phyloP scores from a whole-genome alignment of 2,888 invertebrate genomes.

The Lutraria lutraria region DNA sequence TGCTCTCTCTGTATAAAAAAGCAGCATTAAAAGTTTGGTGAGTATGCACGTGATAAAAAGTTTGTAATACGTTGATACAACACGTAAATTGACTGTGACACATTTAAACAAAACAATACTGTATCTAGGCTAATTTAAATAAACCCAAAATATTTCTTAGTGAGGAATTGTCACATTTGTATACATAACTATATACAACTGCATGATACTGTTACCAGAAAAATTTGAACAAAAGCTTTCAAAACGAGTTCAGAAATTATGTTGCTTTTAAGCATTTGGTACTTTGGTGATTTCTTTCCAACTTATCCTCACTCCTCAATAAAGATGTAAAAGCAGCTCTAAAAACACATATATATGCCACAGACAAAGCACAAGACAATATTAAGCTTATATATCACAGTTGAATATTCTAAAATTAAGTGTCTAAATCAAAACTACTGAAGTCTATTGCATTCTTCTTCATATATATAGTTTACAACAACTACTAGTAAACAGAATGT shows the following conservation, averaged over 20 bases:
- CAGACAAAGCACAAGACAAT: slow-evolving; percentile 15
- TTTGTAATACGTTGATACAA: slow-evolving; percentile 29
- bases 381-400: slow-evolving; percentile 4
- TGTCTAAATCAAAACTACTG: background rate
- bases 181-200: background rate
- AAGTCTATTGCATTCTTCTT: background rate
- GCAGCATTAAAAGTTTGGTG: slow-evolving; percentile 47
- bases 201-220: background rate
- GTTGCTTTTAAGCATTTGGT: background rate
- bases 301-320: background rate
- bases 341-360: background rate
- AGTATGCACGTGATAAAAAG: slow-evolving; percentile 9
- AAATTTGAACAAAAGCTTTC: background rate
- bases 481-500: background rate
- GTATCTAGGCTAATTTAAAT: background rate
- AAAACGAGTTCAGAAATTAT: background rate
- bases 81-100: slow-evolving; percentile 18
- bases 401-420: slow-evolving; percentile 2
- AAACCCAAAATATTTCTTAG: background rate
- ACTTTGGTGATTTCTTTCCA: background rate
- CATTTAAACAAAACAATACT: background rate
- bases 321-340: background rate
- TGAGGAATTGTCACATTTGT: background rate
- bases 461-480: background rate
- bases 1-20: slow-evolving; percentile 61